Percentiles rank a stretch among this genome's conserved stretches.
Evolutionary conservation across 2,888 invertebrate genomes (phyloP).

Genomic region (Schizotus pectinicornis): DNA sequence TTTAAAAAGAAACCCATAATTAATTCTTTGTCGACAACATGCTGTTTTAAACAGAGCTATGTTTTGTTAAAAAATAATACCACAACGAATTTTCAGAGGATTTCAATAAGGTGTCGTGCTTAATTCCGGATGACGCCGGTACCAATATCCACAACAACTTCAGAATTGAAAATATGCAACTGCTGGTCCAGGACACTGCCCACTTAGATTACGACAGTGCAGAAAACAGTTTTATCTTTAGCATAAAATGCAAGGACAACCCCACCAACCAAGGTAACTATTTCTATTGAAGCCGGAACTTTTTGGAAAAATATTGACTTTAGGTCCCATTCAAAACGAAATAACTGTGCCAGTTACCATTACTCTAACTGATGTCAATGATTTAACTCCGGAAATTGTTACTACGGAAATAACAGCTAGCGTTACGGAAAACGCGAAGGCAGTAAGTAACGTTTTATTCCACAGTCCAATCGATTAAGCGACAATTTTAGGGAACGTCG

Average conservation of each 20-base stretch:
- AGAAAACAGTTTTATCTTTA: constrained; percentile 28
- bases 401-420: constrained; percentile 36
- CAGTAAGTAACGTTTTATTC: background rate
- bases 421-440: constrained; percentile 4
- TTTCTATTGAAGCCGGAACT: background rate
- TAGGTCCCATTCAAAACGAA: background rate
- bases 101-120: background rate
- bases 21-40: too few species aligned
- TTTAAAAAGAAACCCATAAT: too few species aligned
- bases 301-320: too few species aligned
- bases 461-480: background rate
- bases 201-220: too few species aligned
- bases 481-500: constrained; percentile 24
- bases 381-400: constrained; percentile 63
- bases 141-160: background rate
- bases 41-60: too few species aligned
- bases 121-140: background rate
- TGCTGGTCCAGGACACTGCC: too few species aligned
- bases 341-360: constrained; percentile 56
- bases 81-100: constrained; percentile 47
- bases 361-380: constrained; percentile 66
- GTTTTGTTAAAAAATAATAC: constrained; percentile 2
- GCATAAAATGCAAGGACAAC: constrained; percentile 38
- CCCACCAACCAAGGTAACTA: constrained; percentile 30
- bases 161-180: constrained; percentile 14